Conservation (phyloP, 2,797 vertebrate species). For the Eulemur albifrons region DNA sequence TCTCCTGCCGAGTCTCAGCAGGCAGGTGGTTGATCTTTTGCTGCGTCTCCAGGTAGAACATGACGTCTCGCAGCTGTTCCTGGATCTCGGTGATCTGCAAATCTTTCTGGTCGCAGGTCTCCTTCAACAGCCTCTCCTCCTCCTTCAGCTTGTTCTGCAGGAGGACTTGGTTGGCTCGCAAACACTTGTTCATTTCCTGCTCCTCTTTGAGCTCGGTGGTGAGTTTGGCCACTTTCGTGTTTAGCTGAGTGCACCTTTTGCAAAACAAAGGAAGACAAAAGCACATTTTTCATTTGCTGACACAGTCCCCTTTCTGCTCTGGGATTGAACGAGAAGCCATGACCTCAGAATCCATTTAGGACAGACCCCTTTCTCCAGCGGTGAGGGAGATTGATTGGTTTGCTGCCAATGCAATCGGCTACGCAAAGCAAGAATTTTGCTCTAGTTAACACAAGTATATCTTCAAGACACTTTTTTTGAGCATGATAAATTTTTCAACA, state of each 20-base stretch:
- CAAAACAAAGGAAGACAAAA: conserved; percentile 65
- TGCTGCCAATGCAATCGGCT: not conserved
- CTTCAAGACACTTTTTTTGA: not conserved
- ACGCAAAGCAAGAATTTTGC: not conserved
- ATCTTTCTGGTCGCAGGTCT: conserved; percentile 91
- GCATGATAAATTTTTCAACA: not conserved
- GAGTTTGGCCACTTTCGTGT: conserved; percentile 89
- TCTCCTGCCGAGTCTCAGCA: conserved; percentile 92
- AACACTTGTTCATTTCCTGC: conserved; percentile 97
- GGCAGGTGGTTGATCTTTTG: conserved; percentile 95
- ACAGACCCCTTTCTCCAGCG: not conserved
- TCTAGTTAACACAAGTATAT: not conserved
- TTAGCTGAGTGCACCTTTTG: conserved; percentile 92
- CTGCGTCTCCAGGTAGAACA: conserved; percentile 97
- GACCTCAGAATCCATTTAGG: conserved; percentile 20
- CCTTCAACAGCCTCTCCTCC: conserved; percentile 90
- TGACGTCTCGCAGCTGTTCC: conserved; percentile 97
- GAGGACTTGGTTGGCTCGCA: conserved; percentile 93
- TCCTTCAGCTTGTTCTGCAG: conserved; percentile 93
- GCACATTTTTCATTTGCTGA: not conserved
- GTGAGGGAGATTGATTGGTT: not conserved
- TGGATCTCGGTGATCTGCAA: conserved; percentile 91
- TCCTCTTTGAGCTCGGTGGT: conserved; percentile 95
- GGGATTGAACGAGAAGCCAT: not conserved
- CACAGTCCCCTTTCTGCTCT: not conserved